Conservation (phyloP, 2,888 invertebrate genomes). For the Heteropelma amictum region DNA sequence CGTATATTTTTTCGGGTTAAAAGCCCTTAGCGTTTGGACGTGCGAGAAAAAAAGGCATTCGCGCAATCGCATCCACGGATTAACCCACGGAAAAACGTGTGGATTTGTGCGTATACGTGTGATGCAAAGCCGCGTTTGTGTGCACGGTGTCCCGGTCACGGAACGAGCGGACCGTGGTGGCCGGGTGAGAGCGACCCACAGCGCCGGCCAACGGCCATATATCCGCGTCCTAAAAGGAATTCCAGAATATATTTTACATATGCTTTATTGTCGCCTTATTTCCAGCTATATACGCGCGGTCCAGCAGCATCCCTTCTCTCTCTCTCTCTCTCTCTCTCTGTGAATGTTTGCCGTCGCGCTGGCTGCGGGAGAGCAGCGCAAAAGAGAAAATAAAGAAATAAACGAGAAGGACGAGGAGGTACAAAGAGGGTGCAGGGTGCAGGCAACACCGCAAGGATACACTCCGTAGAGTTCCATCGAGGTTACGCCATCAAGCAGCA, state of each 20-base stretch:
- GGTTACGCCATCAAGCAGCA: conserved; percentile 8
- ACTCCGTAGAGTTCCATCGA: conserved; percentile 29
- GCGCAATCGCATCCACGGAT: conserved; percentile 29
- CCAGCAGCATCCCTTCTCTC: conserved; percentile 62
- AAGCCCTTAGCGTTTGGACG: conserved; percentile 5
- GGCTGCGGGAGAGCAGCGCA: conserved; percentile 15
- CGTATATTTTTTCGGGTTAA: neutral
- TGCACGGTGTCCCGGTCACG: conserved; percentile 55
- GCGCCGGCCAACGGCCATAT: conserved; percentile 71
- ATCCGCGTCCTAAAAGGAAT: conserved; percentile 78
- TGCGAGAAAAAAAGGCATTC: conserved; percentile 20
- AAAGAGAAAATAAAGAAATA: conserved; percentile 1
- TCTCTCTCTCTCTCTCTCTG: too few species aligned
- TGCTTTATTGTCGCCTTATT: conserved; percentile 78
- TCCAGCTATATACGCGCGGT: conserved; percentile 67
- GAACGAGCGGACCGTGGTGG: conserved; percentile 66
- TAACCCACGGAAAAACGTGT: conserved; percentile 16
- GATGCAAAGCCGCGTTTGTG: conserved; percentile 5
- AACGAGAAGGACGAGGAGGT: conserved; percentile 3
- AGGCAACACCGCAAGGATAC: conserved; percentile 41
- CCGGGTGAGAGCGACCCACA: conserved; percentile 68
- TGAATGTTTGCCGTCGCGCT: conserved; percentile 39
- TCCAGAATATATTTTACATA: conserved; percentile 78
- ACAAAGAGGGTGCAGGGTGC: conserved; percentile 46
- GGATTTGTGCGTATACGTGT: conserved; percentile 8